These are phyloP conservation scores for Pagetopsis macropterus DNA, from an alignment of 2,797 vertebrate species.

Conservation along the genomic window DNA sequence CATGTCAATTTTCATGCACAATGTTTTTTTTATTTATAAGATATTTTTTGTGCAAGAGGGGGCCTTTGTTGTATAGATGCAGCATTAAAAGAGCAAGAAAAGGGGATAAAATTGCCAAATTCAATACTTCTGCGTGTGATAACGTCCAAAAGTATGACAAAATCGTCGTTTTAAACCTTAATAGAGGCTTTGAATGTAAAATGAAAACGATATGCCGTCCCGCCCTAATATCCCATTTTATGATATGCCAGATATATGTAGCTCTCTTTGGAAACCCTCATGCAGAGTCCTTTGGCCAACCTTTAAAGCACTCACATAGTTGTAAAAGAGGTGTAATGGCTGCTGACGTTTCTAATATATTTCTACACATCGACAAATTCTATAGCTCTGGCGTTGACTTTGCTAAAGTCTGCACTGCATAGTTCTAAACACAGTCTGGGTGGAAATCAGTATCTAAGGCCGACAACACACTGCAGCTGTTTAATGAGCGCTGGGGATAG, in stretches of 20 bases:
- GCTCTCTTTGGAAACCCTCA: constrained; percentile 36
- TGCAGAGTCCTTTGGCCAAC: constrained; percentile 54
- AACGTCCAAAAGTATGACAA: too few species aligned
- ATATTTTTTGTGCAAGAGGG: too few species aligned
- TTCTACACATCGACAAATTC: constrained; percentile 48
- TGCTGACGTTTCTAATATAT: constrained; percentile 59
- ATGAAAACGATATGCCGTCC: too few species aligned
- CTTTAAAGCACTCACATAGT: constrained; percentile 40
- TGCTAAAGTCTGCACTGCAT: constrained; percentile 43
- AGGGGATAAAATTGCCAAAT: too few species aligned
- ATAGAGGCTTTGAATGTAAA: too few species aligned
- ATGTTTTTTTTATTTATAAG: too few species aligned
- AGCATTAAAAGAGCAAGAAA: too few species aligned
- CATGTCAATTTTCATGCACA: too few species aligned
- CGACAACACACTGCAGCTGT: constrained; percentile 51
- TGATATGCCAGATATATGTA: constrained; percentile 19
- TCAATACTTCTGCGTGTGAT: too few species aligned
- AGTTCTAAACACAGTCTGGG: constrained; percentile 29
- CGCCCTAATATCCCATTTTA: constrained; percentile 4
- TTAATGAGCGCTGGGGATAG: constrained; percentile 46
- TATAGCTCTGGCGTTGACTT: constrained; percentile 47
- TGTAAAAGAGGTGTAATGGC: constrained; percentile 60
- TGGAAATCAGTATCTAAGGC: constrained; percentile 55
- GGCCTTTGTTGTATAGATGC: too few species aligned
- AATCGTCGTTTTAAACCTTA: too few species aligned